Evolutionary conservation across 2,888 invertebrate species (phyloP).

Genomic region (Lasioglossum marginatum): DNA sequence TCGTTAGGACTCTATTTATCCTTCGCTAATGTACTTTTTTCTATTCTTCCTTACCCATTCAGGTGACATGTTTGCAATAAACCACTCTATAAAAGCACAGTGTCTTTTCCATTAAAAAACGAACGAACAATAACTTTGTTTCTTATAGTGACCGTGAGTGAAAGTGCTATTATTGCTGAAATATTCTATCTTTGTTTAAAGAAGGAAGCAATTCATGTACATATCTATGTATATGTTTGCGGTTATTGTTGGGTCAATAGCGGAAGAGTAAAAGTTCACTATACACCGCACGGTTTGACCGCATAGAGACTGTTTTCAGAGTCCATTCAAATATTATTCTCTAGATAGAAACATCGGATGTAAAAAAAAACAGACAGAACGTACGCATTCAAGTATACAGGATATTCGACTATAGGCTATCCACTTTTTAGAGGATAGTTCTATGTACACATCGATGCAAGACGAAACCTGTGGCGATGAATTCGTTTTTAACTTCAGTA

Average conservation of each 20-base stretch:
- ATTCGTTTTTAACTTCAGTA: not conserved
- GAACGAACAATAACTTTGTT: not conserved
- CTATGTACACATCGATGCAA: not conserved
- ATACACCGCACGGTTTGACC: not conserved
- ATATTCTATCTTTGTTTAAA: not conserved
- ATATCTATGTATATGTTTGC: not conserved
- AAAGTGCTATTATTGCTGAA: not conserved
- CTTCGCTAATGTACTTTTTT: constrained; percentile 1
- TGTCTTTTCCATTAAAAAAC: not conserved
- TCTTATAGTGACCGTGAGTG: not conserved
- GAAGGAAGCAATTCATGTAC: not conserved
- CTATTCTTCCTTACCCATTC: not conserved
- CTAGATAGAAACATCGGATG: not conserved
- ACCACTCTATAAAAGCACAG: not conserved
- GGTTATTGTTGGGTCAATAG: not conserved
- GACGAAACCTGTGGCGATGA: not conserved
- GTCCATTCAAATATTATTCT: not conserved
- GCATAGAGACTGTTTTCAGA: not conserved
- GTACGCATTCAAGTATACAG: not conserved
- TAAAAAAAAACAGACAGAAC: not conserved
- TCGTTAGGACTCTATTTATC: not conserved
- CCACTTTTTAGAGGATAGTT: not conserved
- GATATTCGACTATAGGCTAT: not conserved
- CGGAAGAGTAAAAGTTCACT: not conserved
- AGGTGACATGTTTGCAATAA: not conserved